Evolutionary conservation across 2,797 vertebrate genomes (phyloP).

Genomic region (Sebastes aleutianus): DNA sequence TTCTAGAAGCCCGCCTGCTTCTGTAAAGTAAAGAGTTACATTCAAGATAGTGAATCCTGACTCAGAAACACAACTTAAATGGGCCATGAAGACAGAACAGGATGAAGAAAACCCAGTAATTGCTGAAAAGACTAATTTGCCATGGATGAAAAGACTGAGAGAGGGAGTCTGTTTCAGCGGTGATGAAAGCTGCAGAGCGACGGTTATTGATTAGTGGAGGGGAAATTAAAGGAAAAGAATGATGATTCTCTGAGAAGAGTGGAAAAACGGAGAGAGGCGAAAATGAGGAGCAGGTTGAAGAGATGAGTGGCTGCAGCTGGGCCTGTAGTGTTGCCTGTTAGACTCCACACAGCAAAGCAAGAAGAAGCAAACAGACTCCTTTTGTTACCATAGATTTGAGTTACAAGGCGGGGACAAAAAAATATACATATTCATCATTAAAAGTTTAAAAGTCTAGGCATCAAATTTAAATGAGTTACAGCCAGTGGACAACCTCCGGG

Average conservation of each 20-base stretch:
- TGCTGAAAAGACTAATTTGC: slow-evolving; percentile 57
- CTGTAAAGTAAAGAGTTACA: slow-evolving; percentile 20
- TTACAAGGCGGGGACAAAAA: neutral
- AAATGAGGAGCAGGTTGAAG: slow-evolving; percentile 60
- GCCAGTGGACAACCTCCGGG: rapidly evolving
- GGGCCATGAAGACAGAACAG: slow-evolving; percentile 51
- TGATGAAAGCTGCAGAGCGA: slow-evolving; percentile 53
- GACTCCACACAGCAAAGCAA: neutral
- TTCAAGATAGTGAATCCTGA: slow-evolving; percentile 24
- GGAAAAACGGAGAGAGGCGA: slow-evolving; percentile 14
- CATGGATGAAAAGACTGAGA: slow-evolving; percentile 42
- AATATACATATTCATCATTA: neutral
- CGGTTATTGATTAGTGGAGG: slow-evolving; percentile 65
- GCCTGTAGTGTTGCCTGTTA: neutral
- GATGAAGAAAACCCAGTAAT: slow-evolving; percentile 57
- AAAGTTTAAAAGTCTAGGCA: neutral
- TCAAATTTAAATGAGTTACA: neutral
- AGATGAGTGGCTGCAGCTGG: slow-evolving; percentile 49
- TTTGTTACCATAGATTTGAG: neutral
- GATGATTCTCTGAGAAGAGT: slow-evolving; percentile 27
- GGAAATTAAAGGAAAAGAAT: slow-evolving; percentile 33
- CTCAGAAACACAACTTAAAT: slow-evolving; percentile 51
- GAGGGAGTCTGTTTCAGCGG: slow-evolving; percentile 34
- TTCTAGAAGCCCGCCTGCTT: slow-evolving; percentile 24
- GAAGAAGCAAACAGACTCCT: neutral